phyloP scores from a whole-genome alignment of 1,140 invertebrate genomes.

The Aplysia californica region DNA sequence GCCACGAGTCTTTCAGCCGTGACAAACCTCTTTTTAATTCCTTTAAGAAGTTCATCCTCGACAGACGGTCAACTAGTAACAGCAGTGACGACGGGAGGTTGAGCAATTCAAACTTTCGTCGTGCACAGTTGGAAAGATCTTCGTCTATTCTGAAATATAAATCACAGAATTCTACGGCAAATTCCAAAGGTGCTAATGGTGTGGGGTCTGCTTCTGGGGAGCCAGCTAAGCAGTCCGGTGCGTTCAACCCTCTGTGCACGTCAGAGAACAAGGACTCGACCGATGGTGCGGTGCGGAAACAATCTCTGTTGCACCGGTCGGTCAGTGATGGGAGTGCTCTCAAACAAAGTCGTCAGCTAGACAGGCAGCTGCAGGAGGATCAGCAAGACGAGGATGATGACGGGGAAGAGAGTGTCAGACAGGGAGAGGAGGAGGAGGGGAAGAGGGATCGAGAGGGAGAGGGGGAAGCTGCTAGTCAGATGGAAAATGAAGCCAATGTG shows the following conservation, averaged over 20 bases:
- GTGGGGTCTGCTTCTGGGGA: neutral
- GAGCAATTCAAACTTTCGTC: neutral
- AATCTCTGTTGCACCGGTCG: slow-evolving; percentile 5
- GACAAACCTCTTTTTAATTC: neutral
- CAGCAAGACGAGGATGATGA: neutral
- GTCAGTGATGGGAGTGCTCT: slow-evolving; percentile 23
- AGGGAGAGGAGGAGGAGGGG: neutral
- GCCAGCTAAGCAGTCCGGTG: neutral
- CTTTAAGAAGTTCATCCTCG: neutral
- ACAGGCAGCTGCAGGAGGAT: neutral
- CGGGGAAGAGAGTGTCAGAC: neutral
- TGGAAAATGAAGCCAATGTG: neutral
- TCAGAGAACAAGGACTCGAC: neutral
- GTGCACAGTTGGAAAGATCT: slow-evolving; percentile 6
- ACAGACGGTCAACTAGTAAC: neutral
- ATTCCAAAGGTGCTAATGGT: neutral
- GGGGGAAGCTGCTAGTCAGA: neutral
- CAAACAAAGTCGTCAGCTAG: slow-evolving; percentile 10
- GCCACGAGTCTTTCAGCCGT: neutral
- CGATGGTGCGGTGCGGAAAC: neutral
- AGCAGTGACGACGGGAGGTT: neutral
- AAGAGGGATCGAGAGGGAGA: neutral
- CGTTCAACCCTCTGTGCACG: neutral
- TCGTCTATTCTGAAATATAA: slow-evolving; percentile 20
- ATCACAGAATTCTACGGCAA: neutral